These are phyloP conservation scores for Enteromius argenteus DNA, from an alignment of 2,797 vertebrate genomes.

Conservation along the genomic window DNA sequence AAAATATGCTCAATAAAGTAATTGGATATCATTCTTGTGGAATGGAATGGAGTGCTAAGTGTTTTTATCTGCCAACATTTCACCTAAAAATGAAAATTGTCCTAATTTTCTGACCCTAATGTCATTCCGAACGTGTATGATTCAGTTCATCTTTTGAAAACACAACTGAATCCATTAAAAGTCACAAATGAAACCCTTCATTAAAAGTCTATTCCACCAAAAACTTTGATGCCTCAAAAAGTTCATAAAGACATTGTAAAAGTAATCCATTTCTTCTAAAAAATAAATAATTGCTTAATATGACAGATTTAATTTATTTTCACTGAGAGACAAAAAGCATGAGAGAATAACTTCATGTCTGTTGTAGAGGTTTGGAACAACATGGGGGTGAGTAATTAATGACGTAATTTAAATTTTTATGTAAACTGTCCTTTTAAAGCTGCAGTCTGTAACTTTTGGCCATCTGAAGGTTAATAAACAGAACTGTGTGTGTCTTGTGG, in stretches of 20 bases:
- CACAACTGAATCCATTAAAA: no score
- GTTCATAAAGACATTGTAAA: neutral
- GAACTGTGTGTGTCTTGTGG: neutral
- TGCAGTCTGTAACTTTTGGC: neutral
- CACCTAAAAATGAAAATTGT: neutral
- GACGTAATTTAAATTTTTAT: neutral
- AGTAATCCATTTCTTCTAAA: neutral
- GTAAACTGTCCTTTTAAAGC: neutral
- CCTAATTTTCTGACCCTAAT: neutral
- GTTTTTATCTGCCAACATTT: neutral
- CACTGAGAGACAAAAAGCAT: neutral
- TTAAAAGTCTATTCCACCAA: neutral
- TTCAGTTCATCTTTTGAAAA: neutral
- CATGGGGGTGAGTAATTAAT: neutral
- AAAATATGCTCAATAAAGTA: constrained; percentile 4
- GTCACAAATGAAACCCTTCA: neutral
- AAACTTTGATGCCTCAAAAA: neutral
- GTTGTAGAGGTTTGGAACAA: neutral
- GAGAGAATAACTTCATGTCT: neutral
- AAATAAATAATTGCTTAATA: neutral
- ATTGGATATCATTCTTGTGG: neutral
- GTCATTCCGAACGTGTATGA: neutral
- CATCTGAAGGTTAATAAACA: neutral
- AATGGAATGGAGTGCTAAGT: neutral
- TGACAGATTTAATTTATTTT: neutral